Percentiles rank a stretch among this genome's conserved stretches.
These are phyloP conservation scores for honey bee (Apis mellifera) DNA, from an alignment of 1,140 invertebrate species.

Conservation along the genomic window DNA sequence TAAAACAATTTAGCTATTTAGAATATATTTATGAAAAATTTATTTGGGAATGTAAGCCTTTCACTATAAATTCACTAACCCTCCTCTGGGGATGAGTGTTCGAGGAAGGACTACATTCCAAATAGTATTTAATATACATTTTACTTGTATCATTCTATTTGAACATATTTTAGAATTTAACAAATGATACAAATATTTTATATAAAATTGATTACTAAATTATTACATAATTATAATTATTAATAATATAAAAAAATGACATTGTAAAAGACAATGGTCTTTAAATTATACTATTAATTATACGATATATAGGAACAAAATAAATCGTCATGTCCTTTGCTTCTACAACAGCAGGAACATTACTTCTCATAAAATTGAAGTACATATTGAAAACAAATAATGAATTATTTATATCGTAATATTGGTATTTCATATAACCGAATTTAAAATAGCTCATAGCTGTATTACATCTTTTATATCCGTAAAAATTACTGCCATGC, in stretches of 20 bases:
- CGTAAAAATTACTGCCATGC: background rate
- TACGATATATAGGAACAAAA: slow-evolving; percentile 61
- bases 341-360: slow-evolving; percentile 64
- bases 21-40: slow-evolving; percentile 8
- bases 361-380: slow-evolving; percentile 52
- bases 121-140: slow-evolving; percentile 23
- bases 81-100: slow-evolving; percentile 76
- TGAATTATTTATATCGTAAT: slow-evolving; percentile 26
- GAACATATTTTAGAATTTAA: slow-evolving; percentile 29
- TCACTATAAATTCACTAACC: slow-evolving; percentile 78
- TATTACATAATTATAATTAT: slow-evolving; percentile 6
- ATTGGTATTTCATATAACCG: slow-evolving; percentile 1
- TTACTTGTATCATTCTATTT: slow-evolving; percentile 49
- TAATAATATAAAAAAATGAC: slow-evolving; percentile 28
- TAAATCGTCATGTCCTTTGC: slow-evolving; percentile 58
- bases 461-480: background rate
- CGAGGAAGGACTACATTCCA: slow-evolving; percentile 75
- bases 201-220: slow-evolving; percentile 55
- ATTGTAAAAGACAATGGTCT: background rate
- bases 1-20: background rate
- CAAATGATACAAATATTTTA: slow-evolving; percentile 54
- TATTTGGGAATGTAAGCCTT: slow-evolving; percentile 71
- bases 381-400: slow-evolving; percentile 45
- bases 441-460: background rate
- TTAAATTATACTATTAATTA: slow-evolving; percentile 38